Base-by-base conservation (phyloP, 2,797 vertebrate genomes). In the Zonotrichia albicollis region DNA sequence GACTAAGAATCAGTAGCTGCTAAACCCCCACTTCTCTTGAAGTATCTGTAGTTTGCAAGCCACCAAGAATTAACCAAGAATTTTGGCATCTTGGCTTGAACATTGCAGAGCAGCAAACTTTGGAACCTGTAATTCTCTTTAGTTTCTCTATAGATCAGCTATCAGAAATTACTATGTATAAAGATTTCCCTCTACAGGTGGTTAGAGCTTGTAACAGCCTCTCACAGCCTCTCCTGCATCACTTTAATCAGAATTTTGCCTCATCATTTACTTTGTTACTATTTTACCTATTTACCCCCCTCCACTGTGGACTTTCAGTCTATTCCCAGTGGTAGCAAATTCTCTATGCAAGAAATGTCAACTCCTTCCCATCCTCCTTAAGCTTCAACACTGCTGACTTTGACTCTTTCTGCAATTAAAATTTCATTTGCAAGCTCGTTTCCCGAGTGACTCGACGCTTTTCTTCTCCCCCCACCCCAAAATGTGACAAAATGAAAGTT, bases 131-230 rank as follows among this genome's bases (percentile, higher is more conserved):
- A 65, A 95, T 90, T 83, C 80, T 62, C 88, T 78, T 94, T 42
- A 80, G 65, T 89, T 96, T 88, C 95, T 95, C 89, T 61, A 92
- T 78, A 97, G 96, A 92, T 89, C 89, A 71, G 89, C 95, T 91
- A 94, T 95, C 91, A 84, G 95, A 97, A 96, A 98, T 95, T 96
- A 97, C 84, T 93, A 89, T 96, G 98, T 97, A 97, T 96, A 97
- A 97, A 98, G 98, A 98, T 98, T 98, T 98, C 98, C 98, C 98
- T 98, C 98, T 98, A 98, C 98, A 98, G 98, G 98, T 98, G 98
- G 98, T 96, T 98, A 96, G 93, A 95, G 97, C 97, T 96, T 91
- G 94, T 96, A 97, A 97, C 98, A 97, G 96, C 75, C 93, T 97
- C 88, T 83, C 91, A 87, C 18, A 53, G 51, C 17, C 91, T 96